Percentiles rank a stretch among this genome's conserved stretches.
These are phyloP conservation scores for Malachius bipustulatus DNA, from an alignment of 2,888 invertebrate species.

Conservation along the genomic window DNA sequence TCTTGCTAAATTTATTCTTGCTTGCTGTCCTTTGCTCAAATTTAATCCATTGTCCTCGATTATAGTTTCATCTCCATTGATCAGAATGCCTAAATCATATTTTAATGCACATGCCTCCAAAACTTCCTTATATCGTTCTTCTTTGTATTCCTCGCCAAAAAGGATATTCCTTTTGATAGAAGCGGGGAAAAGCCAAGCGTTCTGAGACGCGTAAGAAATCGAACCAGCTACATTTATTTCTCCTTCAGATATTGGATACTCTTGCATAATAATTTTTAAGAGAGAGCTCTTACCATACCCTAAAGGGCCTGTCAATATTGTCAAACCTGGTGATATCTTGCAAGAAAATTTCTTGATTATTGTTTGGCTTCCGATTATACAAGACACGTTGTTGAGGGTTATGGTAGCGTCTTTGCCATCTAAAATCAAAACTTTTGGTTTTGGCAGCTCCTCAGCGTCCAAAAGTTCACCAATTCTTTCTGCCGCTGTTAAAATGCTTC, in stretches of 20 bases:
- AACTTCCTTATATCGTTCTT: slow-evolving; percentile 44
- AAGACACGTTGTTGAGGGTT: slow-evolving; percentile 18
- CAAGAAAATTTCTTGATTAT: slow-evolving; percentile 37
- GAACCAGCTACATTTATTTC: slow-evolving; percentile 36
- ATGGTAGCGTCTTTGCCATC: slow-evolving; percentile 13
- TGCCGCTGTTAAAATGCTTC: slow-evolving; percentile 22
- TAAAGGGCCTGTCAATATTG: slow-evolving; percentile 49
- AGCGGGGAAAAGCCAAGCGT: slow-evolving; percentile 47
- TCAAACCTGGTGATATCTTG: slow-evolving; percentile 34
- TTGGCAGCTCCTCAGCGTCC: slow-evolving; percentile 15
- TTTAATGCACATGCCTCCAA: slow-evolving; percentile 49
- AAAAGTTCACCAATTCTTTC: slow-evolving; percentile 22
- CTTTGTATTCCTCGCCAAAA: slow-evolving; percentile 51
- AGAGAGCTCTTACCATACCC: slow-evolving; percentile 48
- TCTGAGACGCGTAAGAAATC: slow-evolving; percentile 44
- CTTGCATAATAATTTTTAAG: slow-evolving; percentile 33
- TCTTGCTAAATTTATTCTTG: slow-evolving; percentile 63
- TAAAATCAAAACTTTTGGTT: slow-evolving; percentile 9
- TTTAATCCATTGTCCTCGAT: slow-evolving; percentile 70
- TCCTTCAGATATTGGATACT: slow-evolving; percentile 32
- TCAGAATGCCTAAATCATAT: slow-evolving; percentile 57
- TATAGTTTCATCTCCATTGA: slow-evolving; percentile 59
- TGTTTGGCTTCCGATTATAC: slow-evolving; percentile 23
- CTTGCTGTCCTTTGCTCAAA: slow-evolving; percentile 69
- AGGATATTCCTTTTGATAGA: slow-evolving; percentile 63